Evolutionary conservation across 2,113 vertebrate species (phyloP), one percentile per base, ranked within the genome.

Genomic region (Anser cygnoides): DNA sequence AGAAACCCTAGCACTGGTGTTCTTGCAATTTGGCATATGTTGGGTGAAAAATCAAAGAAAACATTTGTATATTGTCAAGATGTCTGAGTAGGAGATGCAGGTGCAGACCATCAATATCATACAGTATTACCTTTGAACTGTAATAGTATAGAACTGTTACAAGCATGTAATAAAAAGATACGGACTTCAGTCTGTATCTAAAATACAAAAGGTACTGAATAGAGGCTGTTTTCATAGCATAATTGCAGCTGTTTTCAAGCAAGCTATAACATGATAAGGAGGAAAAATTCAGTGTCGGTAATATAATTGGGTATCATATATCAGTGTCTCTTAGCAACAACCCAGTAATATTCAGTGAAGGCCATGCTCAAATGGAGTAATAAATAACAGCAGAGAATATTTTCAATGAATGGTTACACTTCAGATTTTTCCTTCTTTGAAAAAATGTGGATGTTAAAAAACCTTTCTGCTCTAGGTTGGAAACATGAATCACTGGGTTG

Each of bases 241-340:
- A 96, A 94, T 92, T 96, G 23, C n/a, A 94, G 85, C 52, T 74
- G 43, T 90, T 92, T 92, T 96, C 76, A 65, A 88, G 79, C 76
- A 75, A 78, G 39, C 50, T 85, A 46, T 91, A 95, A 85, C 67
- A 92, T 67, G 63, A 91, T 86, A 93, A 91, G 26, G 55, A 90
- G n/a, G 74, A 84, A 96, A 96, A 96, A 90, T 84, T 88, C 87
- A 63, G 71, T 88, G 79, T 84, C 76, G 78, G 79, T 88, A 94
- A 74, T 81, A 88, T 92, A 95, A 92, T 74, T 89, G 43, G 44
- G 22, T 91, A 79, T 96, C 65, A 39, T 75, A 59, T 95, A 93
- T 90, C 83, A 83, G 33, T 65, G 92, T 95, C 87, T 74, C 95
- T 93, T 96, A 95, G 93, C 90, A 94, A 97, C 93, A 91, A 39